Percentiles rank a stretch among this genome's conserved stretches.
phyloP scores from a whole-genome alignment of 1,140 invertebrate species.

The Oncopeltus fasciatus region DNA sequence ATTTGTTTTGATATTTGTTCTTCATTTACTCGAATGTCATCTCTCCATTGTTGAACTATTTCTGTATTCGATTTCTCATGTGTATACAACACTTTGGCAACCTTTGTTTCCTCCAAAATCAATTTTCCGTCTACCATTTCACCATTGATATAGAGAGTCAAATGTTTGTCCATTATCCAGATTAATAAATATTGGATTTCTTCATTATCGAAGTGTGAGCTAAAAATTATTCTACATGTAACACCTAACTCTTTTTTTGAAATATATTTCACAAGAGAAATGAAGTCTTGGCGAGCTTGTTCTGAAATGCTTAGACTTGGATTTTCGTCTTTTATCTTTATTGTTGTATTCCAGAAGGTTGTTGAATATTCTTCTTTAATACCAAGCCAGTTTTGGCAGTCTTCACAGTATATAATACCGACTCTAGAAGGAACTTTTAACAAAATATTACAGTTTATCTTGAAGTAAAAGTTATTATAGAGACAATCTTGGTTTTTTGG shows the following conservation, averaged over 20 bases:
- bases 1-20: not conserved
- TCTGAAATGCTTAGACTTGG: not conserved
- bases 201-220: not conserved
- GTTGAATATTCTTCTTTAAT: not conserved
- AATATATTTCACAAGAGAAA: not conserved
- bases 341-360: slow-evolving; percentile 3
- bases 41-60: not conserved
- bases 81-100: not conserved
- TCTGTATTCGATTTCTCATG: not conserved
- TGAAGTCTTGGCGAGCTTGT: not conserved
- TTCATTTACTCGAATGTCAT: not conserved
- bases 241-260: not conserved
- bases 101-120: not conserved
- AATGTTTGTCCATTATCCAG: slow-evolving; percentile 7
- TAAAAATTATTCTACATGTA: not conserved
- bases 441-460: too few species aligned
- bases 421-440: not conserved
- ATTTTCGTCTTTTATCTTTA: not conserved
- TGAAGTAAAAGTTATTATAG: not conserved
- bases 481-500: slow-evolving; percentile 7
- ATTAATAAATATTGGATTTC: not conserved
- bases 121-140: not conserved
- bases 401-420: not conserved
- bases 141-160: not conserved
- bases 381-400: not conserved